These are phyloP conservation scores for Cartodere bifasciata DNA, from an alignment of 2,888 invertebrate species.

Conservation along the genomic window DNA sequence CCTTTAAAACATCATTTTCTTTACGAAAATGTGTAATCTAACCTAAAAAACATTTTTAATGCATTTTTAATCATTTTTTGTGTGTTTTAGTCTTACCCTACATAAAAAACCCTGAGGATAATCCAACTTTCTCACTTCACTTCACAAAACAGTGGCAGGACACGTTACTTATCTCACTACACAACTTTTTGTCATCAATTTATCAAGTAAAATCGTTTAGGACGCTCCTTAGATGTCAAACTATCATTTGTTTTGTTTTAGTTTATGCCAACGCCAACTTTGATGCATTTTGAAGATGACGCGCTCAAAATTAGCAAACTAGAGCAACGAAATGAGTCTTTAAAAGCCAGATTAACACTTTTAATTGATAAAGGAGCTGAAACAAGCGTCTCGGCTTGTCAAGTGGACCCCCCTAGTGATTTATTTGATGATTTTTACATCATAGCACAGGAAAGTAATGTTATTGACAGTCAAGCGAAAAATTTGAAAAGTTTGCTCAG, in stretches of 20 bases:
- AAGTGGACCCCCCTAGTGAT: conserved; percentile 61
- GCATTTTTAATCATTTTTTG: conserved; percentile 4
- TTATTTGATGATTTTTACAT: conserved; percentile 87
- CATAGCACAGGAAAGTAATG: conserved; percentile 62
- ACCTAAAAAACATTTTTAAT: conserved; percentile 1
- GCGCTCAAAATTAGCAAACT: conserved; percentile 64
- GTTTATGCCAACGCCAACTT: conserved; percentile 76
- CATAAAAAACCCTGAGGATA: conserved; percentile 83
- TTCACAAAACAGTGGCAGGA: conserved; percentile 95
- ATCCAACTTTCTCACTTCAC: conserved; percentile 72
- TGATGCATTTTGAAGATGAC: conserved; percentile 79
- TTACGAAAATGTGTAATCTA: too few relatives aligned
- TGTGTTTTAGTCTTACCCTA: conserved; percentile 72
- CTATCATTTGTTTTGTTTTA: conserved; percentile 29
- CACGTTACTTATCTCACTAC: conserved; percentile 76
- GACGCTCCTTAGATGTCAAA: neutral
- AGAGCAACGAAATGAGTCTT: conserved; percentile 69
- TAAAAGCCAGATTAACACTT: conserved; percentile 46
- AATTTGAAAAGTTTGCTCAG: conserved; percentile 66
- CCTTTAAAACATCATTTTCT: conserved; percentile 1
- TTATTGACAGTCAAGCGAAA: conserved; percentile 53
- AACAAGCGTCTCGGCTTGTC: conserved; percentile 42
- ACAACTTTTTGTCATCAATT: conserved; percentile 85
- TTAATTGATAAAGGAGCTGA: conserved; percentile 35
- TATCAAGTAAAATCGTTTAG: conserved; percentile 43